Evolutionary conservation across 2,888 invertebrate genomes (phyloP).

Genomic region (Sylvicola cinctus): DNA sequence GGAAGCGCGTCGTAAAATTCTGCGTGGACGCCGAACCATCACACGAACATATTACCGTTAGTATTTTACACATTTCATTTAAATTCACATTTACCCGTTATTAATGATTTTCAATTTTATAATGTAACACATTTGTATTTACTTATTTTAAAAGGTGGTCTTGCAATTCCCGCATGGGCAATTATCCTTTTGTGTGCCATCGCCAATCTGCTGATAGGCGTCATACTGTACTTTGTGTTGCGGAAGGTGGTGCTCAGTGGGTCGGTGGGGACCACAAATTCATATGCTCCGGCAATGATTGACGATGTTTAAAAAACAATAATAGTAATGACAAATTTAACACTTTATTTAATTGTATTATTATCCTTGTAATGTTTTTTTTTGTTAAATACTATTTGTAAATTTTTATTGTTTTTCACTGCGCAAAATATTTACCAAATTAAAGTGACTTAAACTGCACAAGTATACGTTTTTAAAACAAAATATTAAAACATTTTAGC

Average conservation of each 20-base stretch:
- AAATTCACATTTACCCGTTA: not conserved
- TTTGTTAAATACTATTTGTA: too few species aligned
- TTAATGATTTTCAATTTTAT: not conserved
- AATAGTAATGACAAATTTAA: too few species aligned
- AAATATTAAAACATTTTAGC: too few species aligned
- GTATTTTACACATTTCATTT: conserved; percentile 21
- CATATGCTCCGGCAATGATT: conserved; percentile 21
- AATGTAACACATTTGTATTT: conserved; percentile 1
- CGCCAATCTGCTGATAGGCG: conserved; percentile 48
- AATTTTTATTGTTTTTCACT: too few species aligned
- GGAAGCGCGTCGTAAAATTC: conserved; percentile 58
- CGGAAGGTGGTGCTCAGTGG: conserved; percentile 39
- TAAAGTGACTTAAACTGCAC: too few species aligned
- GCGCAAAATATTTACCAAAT: too few species aligned
- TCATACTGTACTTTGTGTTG: conserved; percentile 41
- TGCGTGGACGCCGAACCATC: conserved; percentile 56
- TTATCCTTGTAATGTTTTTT: too few species aligned
- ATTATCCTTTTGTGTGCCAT: conserved; percentile 46
- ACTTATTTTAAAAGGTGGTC: conserved; percentile 30
- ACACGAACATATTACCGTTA: conserved; percentile 61
- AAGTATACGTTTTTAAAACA: too few species aligned
- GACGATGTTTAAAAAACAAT: conserved; percentile 16
- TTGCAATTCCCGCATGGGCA: conserved; percentile 58
- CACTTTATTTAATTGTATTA: too few species aligned
- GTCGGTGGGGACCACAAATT: conserved; percentile 17